These are phyloP conservation scores for Neelides folsomi DNA, from an alignment of 2,888 invertebrate species.

Conservation along the genomic window DNA sequence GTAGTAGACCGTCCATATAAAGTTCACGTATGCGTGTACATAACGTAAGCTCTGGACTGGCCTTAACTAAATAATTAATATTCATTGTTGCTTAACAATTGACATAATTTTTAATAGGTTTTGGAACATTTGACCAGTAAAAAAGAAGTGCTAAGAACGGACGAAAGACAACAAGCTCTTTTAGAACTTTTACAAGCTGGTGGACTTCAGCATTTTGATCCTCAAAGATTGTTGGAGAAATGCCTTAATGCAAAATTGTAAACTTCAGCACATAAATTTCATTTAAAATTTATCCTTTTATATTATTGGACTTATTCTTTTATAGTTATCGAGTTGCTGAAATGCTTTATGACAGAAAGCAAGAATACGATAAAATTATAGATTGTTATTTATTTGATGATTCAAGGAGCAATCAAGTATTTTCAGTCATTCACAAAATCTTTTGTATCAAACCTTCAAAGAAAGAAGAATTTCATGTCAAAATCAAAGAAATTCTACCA, in stretches of 20 bases:
- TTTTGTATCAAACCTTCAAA: slow-evolving; percentile 32
- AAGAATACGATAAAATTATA: slow-evolving; percentile 51
- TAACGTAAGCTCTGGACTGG: no score
- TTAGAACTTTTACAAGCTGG: slow-evolving; percentile 53
- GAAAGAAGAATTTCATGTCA: slow-evolving; percentile 24
- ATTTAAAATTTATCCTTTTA: not conserved
- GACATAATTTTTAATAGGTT: slow-evolving; percentile 13
- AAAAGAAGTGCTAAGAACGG: slow-evolving; percentile 33
- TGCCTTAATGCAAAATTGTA: slow-evolving; percentile 53
- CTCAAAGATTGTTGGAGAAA: slow-evolving; percentile 46
- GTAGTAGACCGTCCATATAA: no score
- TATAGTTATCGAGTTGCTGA: slow-evolving; percentile 56
- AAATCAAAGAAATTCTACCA: slow-evolving; percentile 31
- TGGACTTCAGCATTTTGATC: slow-evolving; percentile 47
- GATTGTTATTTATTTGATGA: slow-evolving; percentile 54
- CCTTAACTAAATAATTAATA: no score
- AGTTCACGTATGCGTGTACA: no score
- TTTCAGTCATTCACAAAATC: slow-evolving; percentile 40
- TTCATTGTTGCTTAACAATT: no score
- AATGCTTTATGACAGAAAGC: slow-evolving; percentile 49
- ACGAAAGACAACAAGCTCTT: slow-evolving; percentile 60
- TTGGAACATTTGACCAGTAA: slow-evolving; percentile 32
- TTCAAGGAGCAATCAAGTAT: slow-evolving; percentile 49
- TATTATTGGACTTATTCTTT: slow-evolving; percentile 6
- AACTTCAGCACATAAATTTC: slow-evolving; percentile 30